Evolutionary conservation across 2,888 invertebrate species (phyloP).

Genomic region (Microctonus hyperodae): DNA sequence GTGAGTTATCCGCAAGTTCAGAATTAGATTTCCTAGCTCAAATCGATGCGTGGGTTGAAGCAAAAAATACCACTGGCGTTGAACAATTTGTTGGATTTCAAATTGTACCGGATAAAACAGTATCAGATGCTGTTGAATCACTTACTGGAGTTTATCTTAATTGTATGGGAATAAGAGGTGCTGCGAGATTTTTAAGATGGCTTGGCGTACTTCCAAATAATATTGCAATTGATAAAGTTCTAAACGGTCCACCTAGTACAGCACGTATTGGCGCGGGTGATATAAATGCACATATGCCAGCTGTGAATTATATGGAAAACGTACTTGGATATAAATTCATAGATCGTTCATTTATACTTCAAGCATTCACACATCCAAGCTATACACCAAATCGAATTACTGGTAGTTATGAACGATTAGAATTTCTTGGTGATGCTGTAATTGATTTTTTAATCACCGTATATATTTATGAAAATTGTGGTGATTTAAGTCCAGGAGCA

Average conservation of each 20-base stretch:
- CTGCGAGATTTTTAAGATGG: conserved; percentile 70
- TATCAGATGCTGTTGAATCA: conserved; percentile 88
- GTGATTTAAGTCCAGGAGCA: conserved; percentile 78
- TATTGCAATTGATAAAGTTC: conserved; percentile 55
- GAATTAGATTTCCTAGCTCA: conserved; percentile 50
- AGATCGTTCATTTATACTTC: conserved; percentile 78
- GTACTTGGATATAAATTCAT: conserved; percentile 79
- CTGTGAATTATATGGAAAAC: conserved; percentile 66
- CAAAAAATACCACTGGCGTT: conserved; percentile 62
- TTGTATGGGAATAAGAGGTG: conserved; percentile 65
- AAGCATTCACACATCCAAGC: conserved; percentile 93
- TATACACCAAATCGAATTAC: conserved; percentile 83
- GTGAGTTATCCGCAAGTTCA: conserved; percentile 59
- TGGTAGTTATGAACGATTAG: conserved; percentile 88
- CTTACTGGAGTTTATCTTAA: conserved; percentile 80
- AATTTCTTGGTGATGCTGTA: conserved; percentile 92
- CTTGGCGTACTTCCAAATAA: conserved; percentile 69
- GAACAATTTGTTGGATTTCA: conserved; percentile 64
- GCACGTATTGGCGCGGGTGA: conserved; percentile 36
- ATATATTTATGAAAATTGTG: conserved; percentile 82
- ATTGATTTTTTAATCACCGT: conserved; percentile 87
- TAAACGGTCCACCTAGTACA: conserved; percentile 44
- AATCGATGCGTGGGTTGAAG: conserved; percentile 53
- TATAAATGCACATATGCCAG: conserved; percentile 60
- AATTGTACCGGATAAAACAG: conserved; percentile 69